phyloP scores from a whole-genome alignment of 2,113 vertebrate species.

The Formicarius rufipectus region DNA sequence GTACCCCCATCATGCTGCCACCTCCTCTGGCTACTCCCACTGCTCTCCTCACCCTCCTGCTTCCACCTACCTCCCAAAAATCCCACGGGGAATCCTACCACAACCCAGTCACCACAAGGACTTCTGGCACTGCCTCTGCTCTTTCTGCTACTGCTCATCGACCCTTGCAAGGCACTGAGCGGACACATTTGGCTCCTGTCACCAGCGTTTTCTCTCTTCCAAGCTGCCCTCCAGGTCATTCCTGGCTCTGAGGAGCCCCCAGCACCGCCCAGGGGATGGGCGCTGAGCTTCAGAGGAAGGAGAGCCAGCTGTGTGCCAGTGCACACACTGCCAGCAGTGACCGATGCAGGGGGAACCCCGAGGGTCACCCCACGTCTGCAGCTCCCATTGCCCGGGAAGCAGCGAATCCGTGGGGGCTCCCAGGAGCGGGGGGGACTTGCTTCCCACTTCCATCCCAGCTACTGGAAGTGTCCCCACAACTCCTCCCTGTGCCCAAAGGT shows the following conservation, averaged over 20 bases:
- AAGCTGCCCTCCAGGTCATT: background rate
- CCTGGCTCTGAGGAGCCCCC: background rate
- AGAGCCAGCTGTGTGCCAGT: background rate
- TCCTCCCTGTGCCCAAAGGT: background rate
- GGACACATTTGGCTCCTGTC: background rate
- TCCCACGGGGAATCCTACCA: accelerated
- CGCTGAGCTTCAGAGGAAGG: accelerated
- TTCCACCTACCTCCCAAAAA: background rate
- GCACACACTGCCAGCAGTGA: background rate
- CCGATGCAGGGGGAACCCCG: background rate
- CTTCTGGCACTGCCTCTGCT: background rate
- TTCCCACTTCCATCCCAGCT: background rate
- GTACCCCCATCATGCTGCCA: background rate
- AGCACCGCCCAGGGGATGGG: accelerated
- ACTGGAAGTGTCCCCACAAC: accelerated
- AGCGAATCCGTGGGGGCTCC: accelerated
- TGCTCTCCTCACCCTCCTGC: background rate
- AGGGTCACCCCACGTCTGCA: background rate
- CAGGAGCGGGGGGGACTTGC: background rate
- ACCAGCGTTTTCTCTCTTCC: background rate
- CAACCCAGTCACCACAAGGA: background rate
- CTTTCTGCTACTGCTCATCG: background rate
- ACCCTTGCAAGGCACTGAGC: background rate
- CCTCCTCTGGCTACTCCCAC: too few relatives aligned
- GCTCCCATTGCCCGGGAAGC: background rate